Base-by-base conservation (phyloP, 1,140 invertebrate genomes). In the Globodera ellingtonae region DNA sequence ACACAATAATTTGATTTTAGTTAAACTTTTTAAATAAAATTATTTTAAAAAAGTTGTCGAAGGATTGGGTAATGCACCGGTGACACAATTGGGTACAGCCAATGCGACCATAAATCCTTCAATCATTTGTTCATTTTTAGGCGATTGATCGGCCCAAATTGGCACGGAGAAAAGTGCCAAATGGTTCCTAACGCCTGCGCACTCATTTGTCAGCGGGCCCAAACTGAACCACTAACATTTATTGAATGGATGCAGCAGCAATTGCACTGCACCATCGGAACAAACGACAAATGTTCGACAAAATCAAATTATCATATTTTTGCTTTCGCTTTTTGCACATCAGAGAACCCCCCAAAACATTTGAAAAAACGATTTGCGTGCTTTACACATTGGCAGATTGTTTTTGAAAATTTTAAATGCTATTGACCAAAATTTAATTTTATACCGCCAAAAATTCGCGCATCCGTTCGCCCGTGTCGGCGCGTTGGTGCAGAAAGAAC, bases 401-500 rank as follows among this genome's bases (percentile, higher is more conserved):
- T 65, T 65, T 15, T 15, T 21, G 0, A 35, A 35, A 35, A 35
- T 35, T 35, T 35, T 35, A 35, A 65, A 21, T 21, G 59, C 59
- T 3, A 65, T 13, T 65, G 59, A 65, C 8, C 66, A 67, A 9
- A 67, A 7, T 10, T 67, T 13, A 21, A 21, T 8, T 8, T 21
- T 44, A 70, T 47, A 77, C 75, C 4, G 97, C 97, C 72, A 99
- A 90, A 89, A 99, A 99, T 90, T 99, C 98, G 88, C 98, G 98
- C 92, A 99, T 95, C 80, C 97, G 92, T 87, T 97, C 95, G 88
- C 97, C 95, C 84, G 97, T 96, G 89, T 99, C 98, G 44, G 94
- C 94, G 86, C 94, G 93, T 4, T 94, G 95, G 89, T 95, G 95
- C 78, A 98, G 94, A 0, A 95, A 96, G 87, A 99, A 99, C 35